phyloP scores from a whole-genome alignment of 2,113 vertebrate species.

The Amblyornis subalaris region DNA sequence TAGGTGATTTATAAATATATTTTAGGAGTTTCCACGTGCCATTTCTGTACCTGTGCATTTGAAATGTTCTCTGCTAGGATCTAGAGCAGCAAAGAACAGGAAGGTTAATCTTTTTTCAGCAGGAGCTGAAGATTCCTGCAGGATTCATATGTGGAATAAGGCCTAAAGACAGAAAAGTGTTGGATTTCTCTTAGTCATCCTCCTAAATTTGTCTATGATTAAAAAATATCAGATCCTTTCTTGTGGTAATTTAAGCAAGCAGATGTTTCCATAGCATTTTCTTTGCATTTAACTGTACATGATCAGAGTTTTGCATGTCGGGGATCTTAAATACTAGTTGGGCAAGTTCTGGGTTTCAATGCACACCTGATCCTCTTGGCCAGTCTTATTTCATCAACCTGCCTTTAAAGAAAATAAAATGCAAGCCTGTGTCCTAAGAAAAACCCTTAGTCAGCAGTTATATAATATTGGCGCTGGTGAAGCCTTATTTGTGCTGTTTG shows the following conservation, averaged over 20 bases:
- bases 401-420: constrained; percentile 11
- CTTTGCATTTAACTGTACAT: constrained; percentile 6
- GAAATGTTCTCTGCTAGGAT: not conserved
- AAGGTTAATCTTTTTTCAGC: not conserved
- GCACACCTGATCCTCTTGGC: not conserved
- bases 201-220: not conserved
- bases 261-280: constrained; percentile 35
- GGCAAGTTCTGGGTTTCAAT: constrained; percentile 22
- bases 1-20: not conserved
- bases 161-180: not conserved
- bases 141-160: not conserved
- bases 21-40: not conserved
- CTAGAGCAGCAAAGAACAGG: not conserved
- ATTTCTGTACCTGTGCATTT: not conserved
- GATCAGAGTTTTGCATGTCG: not conserved
- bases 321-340: constrained; percentile 9
- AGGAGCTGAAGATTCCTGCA: not conserved
- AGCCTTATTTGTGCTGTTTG: not conserved
- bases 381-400: not conserved
- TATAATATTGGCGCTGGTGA: not conserved
- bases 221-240: constrained; percentile 19
- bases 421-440: not conserved
- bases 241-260: constrained; percentile 17
- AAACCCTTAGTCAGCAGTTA: not conserved
- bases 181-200: constrained; percentile 9